Evolutionary conservation across 2,888 invertebrate genomes (phyloP).

Genomic region (Vanessa cardui): DNA sequence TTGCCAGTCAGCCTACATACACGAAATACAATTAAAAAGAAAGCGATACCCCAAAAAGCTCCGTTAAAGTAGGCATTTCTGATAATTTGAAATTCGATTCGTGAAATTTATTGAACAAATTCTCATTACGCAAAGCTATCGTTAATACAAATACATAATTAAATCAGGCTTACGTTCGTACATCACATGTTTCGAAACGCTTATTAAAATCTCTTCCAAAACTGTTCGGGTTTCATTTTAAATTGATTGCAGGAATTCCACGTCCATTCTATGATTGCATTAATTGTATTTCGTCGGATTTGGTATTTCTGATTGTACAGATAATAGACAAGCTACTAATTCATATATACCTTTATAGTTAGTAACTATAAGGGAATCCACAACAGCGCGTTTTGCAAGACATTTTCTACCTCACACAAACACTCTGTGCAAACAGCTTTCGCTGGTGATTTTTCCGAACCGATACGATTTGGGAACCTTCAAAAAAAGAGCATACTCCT

Average conservation of each 20-base stretch:
- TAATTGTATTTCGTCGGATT: neutral
- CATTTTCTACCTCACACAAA: no score
- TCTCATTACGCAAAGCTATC: slow-evolving; percentile 19
- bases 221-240: slow-evolving; percentile 6
- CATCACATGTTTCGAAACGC: slow-evolving; percentile 1
- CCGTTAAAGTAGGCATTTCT: neutral
- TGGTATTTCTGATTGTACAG: neutral
- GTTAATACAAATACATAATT: slow-evolving; percentile 1
- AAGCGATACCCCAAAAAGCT: neutral
- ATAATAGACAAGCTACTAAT: neutral
- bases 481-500: no score
- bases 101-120: slow-evolving; percentile 13
- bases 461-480: no score
- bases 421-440: no score
- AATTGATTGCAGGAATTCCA: slow-evolving; percentile 1
- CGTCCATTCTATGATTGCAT: neutral
- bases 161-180: slow-evolving; percentile 11
- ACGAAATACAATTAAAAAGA: no score
- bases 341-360: no score
- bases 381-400: no score
- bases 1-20: no score
- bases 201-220: slow-evolving; percentile 8
- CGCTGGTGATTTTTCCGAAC: no score
- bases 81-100: neutral
- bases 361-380: no score